Evolutionary conservation across 2,888 invertebrate genomes (phyloP).

Genomic region (Cancer borealis): DNA sequence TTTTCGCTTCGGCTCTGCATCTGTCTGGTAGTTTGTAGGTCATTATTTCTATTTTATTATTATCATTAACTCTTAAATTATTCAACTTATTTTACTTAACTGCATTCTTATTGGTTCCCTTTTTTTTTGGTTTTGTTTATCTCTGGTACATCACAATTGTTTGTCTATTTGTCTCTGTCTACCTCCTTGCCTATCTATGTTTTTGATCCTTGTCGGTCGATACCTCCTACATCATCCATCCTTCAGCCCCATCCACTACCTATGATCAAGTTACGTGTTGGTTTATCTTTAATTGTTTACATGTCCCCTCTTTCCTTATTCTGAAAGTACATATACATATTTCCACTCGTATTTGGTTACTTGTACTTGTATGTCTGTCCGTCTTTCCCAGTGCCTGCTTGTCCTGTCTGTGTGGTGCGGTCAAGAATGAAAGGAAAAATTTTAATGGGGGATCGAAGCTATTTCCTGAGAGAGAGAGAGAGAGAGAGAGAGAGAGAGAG

Average conservation of each 20-base stretch:
- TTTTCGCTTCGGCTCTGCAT: too few relatives aligned
- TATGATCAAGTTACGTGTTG: not conserved
- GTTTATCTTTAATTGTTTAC: not conserved
- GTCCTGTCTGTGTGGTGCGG: not conserved
- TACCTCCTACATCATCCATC: not conserved
- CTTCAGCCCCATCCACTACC: not conserved
- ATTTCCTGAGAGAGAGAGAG: conserved; percentile 43
- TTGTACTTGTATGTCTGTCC: not conserved
- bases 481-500: conserved; percentile 43
- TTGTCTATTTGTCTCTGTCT: not conserved
- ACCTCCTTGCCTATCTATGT: not conserved
- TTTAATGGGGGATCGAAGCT: not conserved
- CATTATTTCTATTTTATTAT: not conserved
- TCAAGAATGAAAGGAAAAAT: not conserved
- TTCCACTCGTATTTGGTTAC: not conserved
- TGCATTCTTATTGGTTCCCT: too few relatives aligned
- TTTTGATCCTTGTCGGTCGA: not conserved
- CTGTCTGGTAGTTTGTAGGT: too few relatives aligned
- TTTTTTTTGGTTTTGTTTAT: not conserved
- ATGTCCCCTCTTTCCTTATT: not conserved
- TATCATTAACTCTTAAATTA: too few relatives aligned
- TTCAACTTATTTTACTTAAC: too few relatives aligned
- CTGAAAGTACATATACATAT: not conserved
- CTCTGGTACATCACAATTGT: not conserved
- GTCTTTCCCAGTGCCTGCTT: not conserved